Evolutionary conservation across 2,113 vertebrate genomes (phyloP).

Genomic region (Benitochromis conjunctus): DNA sequence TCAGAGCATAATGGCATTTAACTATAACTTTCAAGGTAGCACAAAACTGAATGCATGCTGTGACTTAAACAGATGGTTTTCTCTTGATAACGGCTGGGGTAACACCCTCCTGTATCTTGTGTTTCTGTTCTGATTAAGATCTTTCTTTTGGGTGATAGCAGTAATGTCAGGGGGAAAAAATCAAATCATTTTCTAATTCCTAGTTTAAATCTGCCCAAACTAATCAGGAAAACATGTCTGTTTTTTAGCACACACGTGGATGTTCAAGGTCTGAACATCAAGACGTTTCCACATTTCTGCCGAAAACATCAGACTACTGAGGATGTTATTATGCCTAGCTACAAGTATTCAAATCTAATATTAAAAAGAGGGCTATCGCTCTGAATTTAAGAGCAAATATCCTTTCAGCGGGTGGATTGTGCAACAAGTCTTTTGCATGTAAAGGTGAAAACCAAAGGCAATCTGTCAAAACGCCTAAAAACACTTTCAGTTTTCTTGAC

Average conservation of each 20-base stretch:
- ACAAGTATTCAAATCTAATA: neutral
- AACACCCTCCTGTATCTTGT: neutral
- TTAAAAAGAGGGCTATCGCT: neutral
- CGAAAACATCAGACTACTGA: neutral
- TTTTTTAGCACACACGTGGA: neutral
- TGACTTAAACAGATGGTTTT: neutral
- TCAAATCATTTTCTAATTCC: neutral
- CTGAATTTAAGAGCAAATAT: neutral
- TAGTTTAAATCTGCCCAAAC: neutral
- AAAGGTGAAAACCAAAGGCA: neutral
- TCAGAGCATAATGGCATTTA: neutral
- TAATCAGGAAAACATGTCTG: neutral
- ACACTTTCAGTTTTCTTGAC: conserved; percentile 20
- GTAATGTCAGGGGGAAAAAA: neutral
- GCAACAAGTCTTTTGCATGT: neutral
- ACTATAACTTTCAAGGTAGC: neutral
- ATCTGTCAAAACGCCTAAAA: neutral
- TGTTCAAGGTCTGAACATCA: neutral
- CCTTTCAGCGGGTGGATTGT: neutral
- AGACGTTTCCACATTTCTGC: neutral
- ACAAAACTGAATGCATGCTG: neutral
- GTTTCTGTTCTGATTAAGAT: neutral
- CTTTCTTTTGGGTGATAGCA: neutral
- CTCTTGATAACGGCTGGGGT: neutral
- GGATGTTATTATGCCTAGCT: neutral